phyloP scores from a whole-genome alignment of 2,888 invertebrate genomes.

The Perizoma affinitatum region DNA sequence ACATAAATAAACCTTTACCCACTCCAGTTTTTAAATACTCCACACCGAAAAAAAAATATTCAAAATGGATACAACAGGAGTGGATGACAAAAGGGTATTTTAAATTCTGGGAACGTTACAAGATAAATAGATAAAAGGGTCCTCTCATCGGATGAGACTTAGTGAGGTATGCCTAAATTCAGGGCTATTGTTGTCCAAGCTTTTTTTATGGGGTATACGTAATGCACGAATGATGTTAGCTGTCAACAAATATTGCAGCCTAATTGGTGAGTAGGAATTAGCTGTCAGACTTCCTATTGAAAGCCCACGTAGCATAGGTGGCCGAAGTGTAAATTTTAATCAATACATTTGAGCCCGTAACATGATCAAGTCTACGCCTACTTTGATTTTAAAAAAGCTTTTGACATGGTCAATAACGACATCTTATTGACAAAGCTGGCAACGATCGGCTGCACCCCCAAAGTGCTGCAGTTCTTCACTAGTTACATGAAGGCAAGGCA shows the following conservation, averaged over 20 bases:
- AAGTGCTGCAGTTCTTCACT: too few species aligned
- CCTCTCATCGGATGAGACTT: constrained; percentile 43
- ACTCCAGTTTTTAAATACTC: background rate
- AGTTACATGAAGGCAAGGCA: too few species aligned
- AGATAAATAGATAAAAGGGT: constrained; percentile 68
- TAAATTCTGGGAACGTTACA: constrained; percentile 57
- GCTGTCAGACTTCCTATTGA: too few species aligned
- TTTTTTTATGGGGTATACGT: constrained; percentile 31
- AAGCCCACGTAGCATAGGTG: too few species aligned
- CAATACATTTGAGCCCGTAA: too few species aligned
- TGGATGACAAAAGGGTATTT: constrained; percentile 33
- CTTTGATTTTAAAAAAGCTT: too few species aligned
- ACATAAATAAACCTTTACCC: background rate
- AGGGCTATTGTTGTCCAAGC: constrained; percentile 44
- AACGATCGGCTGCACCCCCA: too few species aligned
- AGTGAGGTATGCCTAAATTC: constrained; percentile 45
- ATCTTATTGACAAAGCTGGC: too few species aligned
- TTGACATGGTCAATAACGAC: too few species aligned
- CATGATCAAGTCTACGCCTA: too few species aligned
- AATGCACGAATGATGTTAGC: constrained; percentile 70
- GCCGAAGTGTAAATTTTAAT: too few species aligned
- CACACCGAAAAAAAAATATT: constrained; percentile 2
- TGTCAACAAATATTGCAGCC: constrained; percentile 47
- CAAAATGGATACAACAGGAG: constrained; percentile 42
- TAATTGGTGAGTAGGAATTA: constrained; percentile 1